Evolutionary conservation across 1,140 invertebrate species (phyloP).

Genomic region (Drosophila busckii): DNA sequence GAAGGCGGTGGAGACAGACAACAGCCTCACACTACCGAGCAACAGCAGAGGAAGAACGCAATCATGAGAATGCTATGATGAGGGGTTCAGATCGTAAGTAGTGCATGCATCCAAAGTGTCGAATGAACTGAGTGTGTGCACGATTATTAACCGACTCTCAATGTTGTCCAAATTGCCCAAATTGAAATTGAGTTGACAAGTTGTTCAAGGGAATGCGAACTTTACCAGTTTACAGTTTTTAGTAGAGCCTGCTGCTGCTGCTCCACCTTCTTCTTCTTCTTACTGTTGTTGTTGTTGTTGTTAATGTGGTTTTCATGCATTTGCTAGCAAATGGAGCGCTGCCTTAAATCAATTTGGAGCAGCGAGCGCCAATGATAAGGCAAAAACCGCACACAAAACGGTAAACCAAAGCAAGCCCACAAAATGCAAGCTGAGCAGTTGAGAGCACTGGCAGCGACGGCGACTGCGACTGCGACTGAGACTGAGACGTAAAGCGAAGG

Average conservation of each 20-base stretch:
- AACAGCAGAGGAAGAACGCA: too few species aligned
- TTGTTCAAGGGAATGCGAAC: constrained; percentile 47
- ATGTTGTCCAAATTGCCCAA: constrained; percentile 75
- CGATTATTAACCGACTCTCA: too few species aligned
- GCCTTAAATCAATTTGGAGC: constrained; percentile 64
- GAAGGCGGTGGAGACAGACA: too few species aligned
- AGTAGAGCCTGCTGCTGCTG: constrained; percentile 1
- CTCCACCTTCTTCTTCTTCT: constrained; percentile 8
- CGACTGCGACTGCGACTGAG: too few species aligned
- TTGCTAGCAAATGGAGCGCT: constrained; percentile 38
- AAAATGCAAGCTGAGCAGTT: constrained; percentile 30
- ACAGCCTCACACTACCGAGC: too few species aligned
- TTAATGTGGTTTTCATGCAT: constrained; percentile 25
- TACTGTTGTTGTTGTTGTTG: neutral
- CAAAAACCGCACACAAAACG: constrained; percentile 32
- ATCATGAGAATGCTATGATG: too few species aligned
- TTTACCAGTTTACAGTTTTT: constrained; percentile 16
- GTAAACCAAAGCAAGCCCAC: constrained; percentile 47
- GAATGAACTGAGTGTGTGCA: too few species aligned
- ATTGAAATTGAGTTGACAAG: constrained; percentile 77
- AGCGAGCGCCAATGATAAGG: constrained; percentile 35
- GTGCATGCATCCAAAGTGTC: too few species aligned
- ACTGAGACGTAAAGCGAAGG: constrained; percentile 16
- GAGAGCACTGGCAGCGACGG: too few species aligned
- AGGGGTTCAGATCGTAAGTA: too few species aligned